Evolutionary conservation across 2,888 invertebrate species (phyloP), one percentile per base, ranked within the genome.

Genomic region (Tuta absoluta): DNA sequence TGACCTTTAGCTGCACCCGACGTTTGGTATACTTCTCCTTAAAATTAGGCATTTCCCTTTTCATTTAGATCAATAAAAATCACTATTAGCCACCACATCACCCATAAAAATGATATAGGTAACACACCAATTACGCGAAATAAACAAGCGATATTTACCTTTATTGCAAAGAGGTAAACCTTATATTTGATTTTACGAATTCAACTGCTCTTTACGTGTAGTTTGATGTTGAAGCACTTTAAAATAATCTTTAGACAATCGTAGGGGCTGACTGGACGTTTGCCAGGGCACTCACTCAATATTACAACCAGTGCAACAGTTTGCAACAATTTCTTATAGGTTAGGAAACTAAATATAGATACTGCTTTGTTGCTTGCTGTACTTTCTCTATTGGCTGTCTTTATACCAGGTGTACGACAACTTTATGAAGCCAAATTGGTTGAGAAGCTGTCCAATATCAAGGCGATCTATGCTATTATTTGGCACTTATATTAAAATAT

Each of bases 1-100:
- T 69, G 62, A 72, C 72, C 72, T 72, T 67, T 63, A 63, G 67
- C 62, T 66, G 65, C 24, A 71, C 56, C 3, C 63, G 70, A 17
- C 67, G 70, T 38, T 66, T 67, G 33, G 67, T 64, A 11, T 70
- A 38, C 57, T 63, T 72, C 66, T 67, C 68, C 63, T 67, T 66
- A 63, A 63, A 66, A 48, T 62, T 66, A 65, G 71, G 63, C 70
- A 70, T 71, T 24, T 23, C 23, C 12, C 24, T 33, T 64, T 56
- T 51, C 48, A 56, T 61, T 24, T 24, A 57, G 28, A 19, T 45
- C 62, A 41, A 65, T 60, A 19, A 57, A 21, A 19, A 63, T 12
- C 21, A 24, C 48, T 19, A 48, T 28, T 63, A n/a, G 33, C 17
- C 17, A 28, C 28, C 58, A 41, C 63, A 49, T 41, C 24, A 56